These are phyloP conservation scores for Ptilodon capucinus DNA, from an alignment of 2,888 invertebrate species.

Conservation along the genomic window DNA sequence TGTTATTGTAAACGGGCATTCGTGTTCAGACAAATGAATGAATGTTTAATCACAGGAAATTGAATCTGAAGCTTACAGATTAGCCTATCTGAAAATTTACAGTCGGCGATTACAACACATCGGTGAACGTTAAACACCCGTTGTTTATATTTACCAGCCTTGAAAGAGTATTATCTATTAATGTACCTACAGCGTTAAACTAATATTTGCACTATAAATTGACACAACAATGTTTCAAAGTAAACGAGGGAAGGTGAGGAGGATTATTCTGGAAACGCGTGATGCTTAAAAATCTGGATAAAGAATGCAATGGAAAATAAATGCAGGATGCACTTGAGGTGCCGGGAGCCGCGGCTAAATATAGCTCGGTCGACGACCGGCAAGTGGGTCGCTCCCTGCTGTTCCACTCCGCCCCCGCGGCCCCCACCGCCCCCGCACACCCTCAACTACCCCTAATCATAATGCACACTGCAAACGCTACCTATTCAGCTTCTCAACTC, in stretches of 20 bases:
- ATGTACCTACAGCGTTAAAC: conserved; percentile 20
- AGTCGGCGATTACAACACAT: conserved; percentile 15
- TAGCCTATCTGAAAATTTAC: conserved; percentile 8
- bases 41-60: not conserved
- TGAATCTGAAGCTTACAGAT: not conserved
- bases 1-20: too few relatives aligned
- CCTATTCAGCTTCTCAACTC: conserved; percentile 25
- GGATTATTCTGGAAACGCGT: conserved; percentile 35
- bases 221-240: conserved; percentile 24
- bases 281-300: conserved; percentile 35
- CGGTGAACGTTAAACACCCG: conserved; percentile 16
- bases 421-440: conserved; percentile 14
- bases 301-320: conserved; percentile 59
- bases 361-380: conserved; percentile 73
- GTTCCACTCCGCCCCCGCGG: conserved; percentile 13
- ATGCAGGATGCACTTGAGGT: conserved; percentile 62
- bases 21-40: not conserved
- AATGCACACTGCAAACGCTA: conserved; percentile 23
- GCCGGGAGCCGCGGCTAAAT: conserved; percentile 60
- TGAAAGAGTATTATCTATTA: conserved; percentile 34
- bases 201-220: conserved; percentile 27
- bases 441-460: conserved; percentile 27
- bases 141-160: conserved; percentile 31
- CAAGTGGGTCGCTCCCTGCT: conserved; percentile 66
- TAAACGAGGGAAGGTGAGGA: conserved; percentile 26